Base-by-base conservation (phyloP, 2,888 invertebrate species). In the Odiellus spinosus region DNA sequence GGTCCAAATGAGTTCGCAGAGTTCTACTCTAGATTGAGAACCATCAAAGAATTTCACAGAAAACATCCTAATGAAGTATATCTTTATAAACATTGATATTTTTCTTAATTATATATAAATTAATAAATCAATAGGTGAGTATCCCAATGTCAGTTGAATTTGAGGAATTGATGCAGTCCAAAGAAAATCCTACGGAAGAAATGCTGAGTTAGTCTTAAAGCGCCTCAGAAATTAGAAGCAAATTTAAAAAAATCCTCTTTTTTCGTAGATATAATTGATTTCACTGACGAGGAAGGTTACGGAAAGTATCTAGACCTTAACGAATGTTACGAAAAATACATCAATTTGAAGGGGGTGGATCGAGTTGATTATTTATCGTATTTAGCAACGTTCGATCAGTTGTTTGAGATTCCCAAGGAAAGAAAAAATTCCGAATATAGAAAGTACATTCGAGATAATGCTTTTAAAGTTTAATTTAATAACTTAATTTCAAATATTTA, bases 1-100 rank as follows among this genome's bases (percentile, higher is more conserved):
- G 98, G 96, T 0, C 95, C 96, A 1, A 98, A 98, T 72, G 98
- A 98, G 64, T 96, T 98, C 66, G 82, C 83, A 53, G 98, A 98
- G 65, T 99, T 98, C 67, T 96, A 98, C 66, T 77, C 80, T 1
- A 74, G 96, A 34, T 72, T 98, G 11, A 91, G 93, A 63, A 80
- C 82, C 56, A 87, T 98, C 46, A 93, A 93, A 66, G 95, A 96
- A 59, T 95, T 95, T 63, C 93, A 98, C 63, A 77, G 86, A 46
- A 82, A 84, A 63, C 90, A 95, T 73, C 93, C 93, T 0, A 88
- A 90, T 70, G 93, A 95, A 72, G 83, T 85, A 58, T 26, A 44
- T 18, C 52, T 15, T 15, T 41, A 32, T 26, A 2, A 17, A 5
- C 18, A 10, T 40, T 15, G 11, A 5, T 34, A 20, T 14, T 46